These are phyloP conservation scores for Archocentrus centrarchus DNA, from an alignment of 2,113 vertebrate species.

Conservation along the genomic window DNA sequence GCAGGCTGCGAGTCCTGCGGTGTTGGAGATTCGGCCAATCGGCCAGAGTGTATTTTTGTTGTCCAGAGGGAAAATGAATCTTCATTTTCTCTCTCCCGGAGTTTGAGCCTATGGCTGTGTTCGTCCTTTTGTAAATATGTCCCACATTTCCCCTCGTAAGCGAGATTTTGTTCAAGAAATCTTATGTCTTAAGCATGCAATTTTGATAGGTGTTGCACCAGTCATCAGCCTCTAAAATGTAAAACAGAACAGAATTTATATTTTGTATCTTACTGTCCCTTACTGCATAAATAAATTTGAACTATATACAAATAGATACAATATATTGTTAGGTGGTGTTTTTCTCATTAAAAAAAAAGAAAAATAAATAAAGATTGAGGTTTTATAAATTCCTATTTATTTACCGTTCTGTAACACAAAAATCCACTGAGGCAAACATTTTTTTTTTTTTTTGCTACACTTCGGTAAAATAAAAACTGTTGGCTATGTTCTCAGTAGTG, in stretches of 20 bases:
- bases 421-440: conserved; percentile 46
- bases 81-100: conserved; percentile 58
- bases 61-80: conserved; percentile 67
- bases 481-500: conserved; percentile 50
- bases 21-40: conserved; percentile 70
- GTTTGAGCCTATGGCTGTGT: conserved; percentile 84
- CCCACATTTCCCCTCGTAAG: conserved; percentile 77
- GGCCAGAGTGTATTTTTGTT: conserved; percentile 71
- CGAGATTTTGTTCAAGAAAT: conserved; percentile 99
- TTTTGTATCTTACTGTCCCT: conserved; percentile 73
- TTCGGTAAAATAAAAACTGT: conserved; percentile 29
- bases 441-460: conserved; percentile 43
- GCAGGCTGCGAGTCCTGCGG: conserved; percentile 67
- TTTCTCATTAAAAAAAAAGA: conserved; percentile 58
- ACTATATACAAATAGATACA: conserved; percentile 66
- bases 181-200: conserved; percentile 84
- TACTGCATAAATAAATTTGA: conserved; percentile 72
- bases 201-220: conserved; percentile 72
- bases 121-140: conserved; percentile 85
- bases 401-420: conserved; percentile 63
- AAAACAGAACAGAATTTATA: conserved; percentile 77
- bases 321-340: conserved; percentile 59
- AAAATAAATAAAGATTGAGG: conserved; percentile 63
- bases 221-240: conserved; percentile 71
- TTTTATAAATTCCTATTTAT: conserved; percentile 77